Conservation (phyloP, 2,888 invertebrate species). For the Tillus elongatus region DNA sequence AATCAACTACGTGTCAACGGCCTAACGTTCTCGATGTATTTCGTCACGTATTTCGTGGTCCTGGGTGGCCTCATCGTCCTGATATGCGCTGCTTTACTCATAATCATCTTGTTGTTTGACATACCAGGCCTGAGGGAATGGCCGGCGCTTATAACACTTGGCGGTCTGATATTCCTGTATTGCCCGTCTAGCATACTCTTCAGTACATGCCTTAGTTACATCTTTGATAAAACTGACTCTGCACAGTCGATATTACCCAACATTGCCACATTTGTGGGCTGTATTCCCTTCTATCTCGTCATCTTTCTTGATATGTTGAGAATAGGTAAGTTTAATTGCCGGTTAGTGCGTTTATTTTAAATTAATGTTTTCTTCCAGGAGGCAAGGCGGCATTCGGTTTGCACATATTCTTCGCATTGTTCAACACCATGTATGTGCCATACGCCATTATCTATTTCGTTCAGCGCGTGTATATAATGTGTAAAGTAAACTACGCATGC, state of each 20-base stretch:
- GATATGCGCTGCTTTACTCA: constrained; percentile 55
- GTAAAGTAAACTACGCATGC: constrained; percentile 60
- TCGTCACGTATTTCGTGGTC: constrained; percentile 65
- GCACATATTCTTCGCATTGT: constrained; percentile 62
- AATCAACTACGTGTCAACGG: constrained; percentile 78
- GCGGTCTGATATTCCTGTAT: constrained; percentile 58
- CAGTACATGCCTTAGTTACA: constrained; percentile 66
- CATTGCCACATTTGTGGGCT: constrained; percentile 63
- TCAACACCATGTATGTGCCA: constrained; percentile 73
- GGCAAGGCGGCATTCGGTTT: constrained; percentile 58
- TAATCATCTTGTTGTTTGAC: constrained; percentile 57
- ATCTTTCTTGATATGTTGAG: constrained; percentile 62
- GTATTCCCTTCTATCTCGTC: constrained; percentile 66
- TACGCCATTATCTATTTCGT: constrained; percentile 77
- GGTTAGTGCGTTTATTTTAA: neutral
- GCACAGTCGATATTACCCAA: constrained; percentile 73
- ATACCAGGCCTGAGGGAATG: constrained; percentile 61
- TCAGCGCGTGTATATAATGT: constrained; percentile 64
- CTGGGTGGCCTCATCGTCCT: constrained; percentile 59
- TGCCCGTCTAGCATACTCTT: constrained; percentile 68
- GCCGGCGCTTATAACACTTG: constrained; percentile 59
- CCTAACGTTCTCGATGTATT: constrained; percentile 64
- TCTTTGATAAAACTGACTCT: constrained; percentile 75
- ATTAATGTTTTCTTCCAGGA: constrained; percentile 42
- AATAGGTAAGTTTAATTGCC: constrained; percentile 49